Evolutionary conservation across 2,888 invertebrate species (phyloP).

Genomic region (Conus canariensis): DNA sequence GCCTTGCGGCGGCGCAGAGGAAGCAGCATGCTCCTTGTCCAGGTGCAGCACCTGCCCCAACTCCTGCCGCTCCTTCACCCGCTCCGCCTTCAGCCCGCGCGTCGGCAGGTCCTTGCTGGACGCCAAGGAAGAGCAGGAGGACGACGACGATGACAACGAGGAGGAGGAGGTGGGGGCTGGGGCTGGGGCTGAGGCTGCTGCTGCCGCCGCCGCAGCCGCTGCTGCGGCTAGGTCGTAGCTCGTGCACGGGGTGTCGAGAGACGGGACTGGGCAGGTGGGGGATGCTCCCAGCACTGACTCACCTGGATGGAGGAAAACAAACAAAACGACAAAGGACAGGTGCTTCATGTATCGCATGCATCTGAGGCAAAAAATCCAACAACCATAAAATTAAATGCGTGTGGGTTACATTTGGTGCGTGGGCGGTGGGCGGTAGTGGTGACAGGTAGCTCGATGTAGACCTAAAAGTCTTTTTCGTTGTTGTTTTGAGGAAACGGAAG

Average conservation of each 20-base stretch:
- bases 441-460: too few species aligned
- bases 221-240: constrained; percentile 18
- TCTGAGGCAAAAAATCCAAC: too few species aligned
- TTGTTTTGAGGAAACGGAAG: too few species aligned
- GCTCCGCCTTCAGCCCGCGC: constrained; percentile 65
- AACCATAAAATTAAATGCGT: too few species aligned
- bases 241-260: neutral
- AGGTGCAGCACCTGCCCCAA: constrained; percentile 64
- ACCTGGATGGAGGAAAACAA: neutral
- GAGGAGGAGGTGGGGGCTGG: neutral
- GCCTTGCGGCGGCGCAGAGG: constrained; percentile 52
- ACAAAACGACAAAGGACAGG: too few species aligned
- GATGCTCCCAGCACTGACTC: constrained; percentile 7
- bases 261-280: neutral
- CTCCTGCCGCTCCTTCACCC: constrained; percentile 66
- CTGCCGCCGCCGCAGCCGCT: neutral
- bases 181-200: neutral
- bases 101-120: constrained; percentile 61
- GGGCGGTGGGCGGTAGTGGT: too few species aligned
- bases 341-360: too few species aligned
- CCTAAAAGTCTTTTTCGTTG: too few species aligned
- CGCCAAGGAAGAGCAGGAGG: too few species aligned
- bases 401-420: too few species aligned
- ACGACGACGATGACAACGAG: too few species aligned
- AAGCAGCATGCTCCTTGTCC: constrained; percentile 61